Evolutionary conservation across 1,140 invertebrate species (phyloP), one percentile per base, ranked within the genome.

Genomic region (Scaptomyza montana): DNA sequence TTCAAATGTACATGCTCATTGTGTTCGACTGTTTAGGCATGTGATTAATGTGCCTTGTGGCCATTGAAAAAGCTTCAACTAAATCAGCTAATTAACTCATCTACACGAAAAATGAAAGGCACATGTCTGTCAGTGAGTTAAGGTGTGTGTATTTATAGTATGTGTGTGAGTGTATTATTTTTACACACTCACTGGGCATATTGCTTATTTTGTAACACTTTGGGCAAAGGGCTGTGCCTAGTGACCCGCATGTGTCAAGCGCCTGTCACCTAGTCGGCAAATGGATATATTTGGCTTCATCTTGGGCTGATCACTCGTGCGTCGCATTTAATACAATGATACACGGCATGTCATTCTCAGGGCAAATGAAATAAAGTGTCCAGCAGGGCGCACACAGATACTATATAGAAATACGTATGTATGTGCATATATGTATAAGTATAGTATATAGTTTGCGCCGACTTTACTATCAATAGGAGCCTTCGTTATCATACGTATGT

Each of bases 71-170:
- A 74, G 73, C 61, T 64, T 53, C 76, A 79, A 53, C 69, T 77
- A 84, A 87, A 89, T 87, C 79, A 74, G 67, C 68, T 87, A 89
- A 87, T 87, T 87, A 87, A 89, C 84, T 84, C 79, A 89, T 89
- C 79, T 79, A 63, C 69, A 47, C 59, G 33, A 47, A 68, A 87
- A 72, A 71, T 72, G 60, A 41, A 72, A 75, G 59, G 25, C 12
- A n/a, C 12, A n/a, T 30, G 30, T 8, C 2, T 10, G 47, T 49
- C 7, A 10, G 12, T 2, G 21, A 3, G 21, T 25, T 25, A 25
- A 25, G 21, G 21, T 25, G 21, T 13, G 21, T 25, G 21, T 25
- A 25, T 25, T 25, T 25, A 25, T 25, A 25, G 21, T 25, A 25
- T 49, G 45, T 51, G 60, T 51, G 41, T 55, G 13, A 3, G 21